phyloP scores from a whole-genome alignment of 2,888 invertebrate species.

The Pogonocherus hispidulus region DNA sequence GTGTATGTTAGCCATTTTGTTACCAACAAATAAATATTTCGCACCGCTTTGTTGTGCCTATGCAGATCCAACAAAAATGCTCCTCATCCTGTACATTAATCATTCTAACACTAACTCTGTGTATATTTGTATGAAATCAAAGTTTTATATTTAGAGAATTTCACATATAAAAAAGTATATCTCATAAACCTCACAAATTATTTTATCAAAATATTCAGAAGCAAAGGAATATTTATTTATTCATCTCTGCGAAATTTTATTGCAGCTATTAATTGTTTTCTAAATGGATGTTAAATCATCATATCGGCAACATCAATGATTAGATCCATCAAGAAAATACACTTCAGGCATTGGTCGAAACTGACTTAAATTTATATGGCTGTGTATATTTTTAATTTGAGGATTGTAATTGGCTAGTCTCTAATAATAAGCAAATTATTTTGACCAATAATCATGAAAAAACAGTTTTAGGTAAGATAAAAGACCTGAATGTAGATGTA shows the following conservation, averaged over 20 bases:
- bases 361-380: conserved; percentile 5
- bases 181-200: conserved; percentile 34
- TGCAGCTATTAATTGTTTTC: conserved; percentile 14
- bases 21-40: no score
- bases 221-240: conserved; percentile 28
- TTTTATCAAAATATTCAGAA: conserved; percentile 28
- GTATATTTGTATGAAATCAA: conserved; percentile 7
- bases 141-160: conserved; percentile 2
- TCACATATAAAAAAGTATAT: conserved; percentile 30
- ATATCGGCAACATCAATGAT: conserved; percentile 24
- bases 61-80: no score
- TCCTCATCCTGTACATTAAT: no score
- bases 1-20: no score
- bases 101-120: no score
- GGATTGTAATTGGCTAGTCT: conserved; percentile 31
- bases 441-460: conserved; percentile 34
- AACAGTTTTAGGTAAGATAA: conserved; percentile 45
- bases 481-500: conserved; percentile 47
- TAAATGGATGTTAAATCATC: conserved; percentile 16
- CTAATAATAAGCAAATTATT: conserved; percentile 35
- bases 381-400: conserved; percentile 22
- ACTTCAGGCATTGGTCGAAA: conserved; percentile 11
- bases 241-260: conserved; percentile 15
- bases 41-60: no score
- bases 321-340: conserved; percentile 12